Evolutionary conservation across 1,140 invertebrate genomes (phyloP).

Genomic region (Drosophila auraria): DNA sequence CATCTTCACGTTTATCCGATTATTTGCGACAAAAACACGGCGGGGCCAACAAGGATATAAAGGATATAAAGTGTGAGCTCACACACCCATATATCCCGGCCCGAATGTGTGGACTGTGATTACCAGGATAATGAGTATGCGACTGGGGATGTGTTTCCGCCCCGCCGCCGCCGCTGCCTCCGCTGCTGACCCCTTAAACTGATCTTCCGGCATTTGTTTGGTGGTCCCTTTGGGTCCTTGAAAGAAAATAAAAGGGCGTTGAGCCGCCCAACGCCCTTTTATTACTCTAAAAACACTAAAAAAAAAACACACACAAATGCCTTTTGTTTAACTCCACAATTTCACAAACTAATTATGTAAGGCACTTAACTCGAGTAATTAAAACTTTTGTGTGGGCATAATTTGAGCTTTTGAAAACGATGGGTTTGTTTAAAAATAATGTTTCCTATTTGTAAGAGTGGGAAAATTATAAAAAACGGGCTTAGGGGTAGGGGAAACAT

Average conservation of each 20-base stretch:
- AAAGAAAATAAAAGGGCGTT: too few species aligned
- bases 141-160: slow-evolving; percentile 3
- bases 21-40: slow-evolving; percentile 63
- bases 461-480: not conserved
- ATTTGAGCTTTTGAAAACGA: not conserved
- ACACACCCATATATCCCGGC: not conserved
- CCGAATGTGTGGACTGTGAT: slow-evolving; percentile 15
- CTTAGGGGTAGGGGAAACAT: not conserved
- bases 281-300: not conserved
- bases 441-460: not conserved
- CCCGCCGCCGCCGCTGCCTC: not conserved
- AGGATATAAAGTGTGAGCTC: slow-evolving; percentile 9
- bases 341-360: slow-evolving; percentile 15
- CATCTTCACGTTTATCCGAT: slow-evolving; percentile 82
- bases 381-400: not conserved
- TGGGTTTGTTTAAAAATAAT: not conserved
- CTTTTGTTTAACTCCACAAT: slow-evolving; percentile 5
- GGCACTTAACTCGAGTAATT: slow-evolving; percentile 12
- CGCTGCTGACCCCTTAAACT: slow-evolving; percentile 1
- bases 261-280: not conserved
- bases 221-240: not conserved
- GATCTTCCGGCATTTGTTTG: slow-evolving; percentile 1
- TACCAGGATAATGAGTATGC: slow-evolving; percentile 31
- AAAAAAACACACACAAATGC: not conserved
- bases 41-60: slow-evolving; percentile 14